Percentiles rank a stretch among this genome's conserved stretches.
These are phyloP conservation scores for Physocephala rufipes DNA, from an alignment of 2,888 invertebrate genomes.

Conservation along the genomic window DNA sequence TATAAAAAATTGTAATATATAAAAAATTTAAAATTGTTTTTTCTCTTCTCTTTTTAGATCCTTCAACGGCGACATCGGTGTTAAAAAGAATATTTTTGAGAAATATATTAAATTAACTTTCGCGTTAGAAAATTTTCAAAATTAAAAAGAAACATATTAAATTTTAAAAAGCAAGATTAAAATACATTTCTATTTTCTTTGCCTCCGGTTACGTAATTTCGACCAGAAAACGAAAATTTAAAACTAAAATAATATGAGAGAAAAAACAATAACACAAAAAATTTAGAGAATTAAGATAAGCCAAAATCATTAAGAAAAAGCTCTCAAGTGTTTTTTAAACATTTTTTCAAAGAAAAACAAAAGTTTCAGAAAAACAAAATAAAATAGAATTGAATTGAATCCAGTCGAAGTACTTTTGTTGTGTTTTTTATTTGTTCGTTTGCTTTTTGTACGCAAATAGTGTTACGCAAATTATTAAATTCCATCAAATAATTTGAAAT, in stretches of 20 bases:
- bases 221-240: not conserved
- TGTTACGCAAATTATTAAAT: too few relatives aligned
- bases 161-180: conserved; percentile 1
- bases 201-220: not conserved
- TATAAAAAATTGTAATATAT: conserved; percentile 38
- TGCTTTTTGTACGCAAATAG: too few relatives aligned
- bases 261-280: not conserved
- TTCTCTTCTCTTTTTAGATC: conserved; percentile 27
- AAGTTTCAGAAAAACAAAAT: not conserved
- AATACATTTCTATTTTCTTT: conserved; percentile 20
- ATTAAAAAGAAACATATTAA: not conserved
- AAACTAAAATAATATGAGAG: not conserved
- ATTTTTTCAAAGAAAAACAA: conserved; percentile 8
- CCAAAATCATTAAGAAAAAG: not conserved
- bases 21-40: conserved; percentile 48
- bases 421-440: too few relatives aligned
- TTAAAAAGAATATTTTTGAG: not conserved
- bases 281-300: not conserved
- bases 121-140: not conserved
- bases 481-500: too few relatives aligned
- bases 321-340: not conserved
- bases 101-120: not conserved
- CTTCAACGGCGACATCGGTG: conserved; percentile 1
- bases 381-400: conserved; percentile 11
- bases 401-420: conserved; percentile 12